phyloP scores from a whole-genome alignment of 2,888 invertebrate species.

The Tuta absoluta region DNA sequence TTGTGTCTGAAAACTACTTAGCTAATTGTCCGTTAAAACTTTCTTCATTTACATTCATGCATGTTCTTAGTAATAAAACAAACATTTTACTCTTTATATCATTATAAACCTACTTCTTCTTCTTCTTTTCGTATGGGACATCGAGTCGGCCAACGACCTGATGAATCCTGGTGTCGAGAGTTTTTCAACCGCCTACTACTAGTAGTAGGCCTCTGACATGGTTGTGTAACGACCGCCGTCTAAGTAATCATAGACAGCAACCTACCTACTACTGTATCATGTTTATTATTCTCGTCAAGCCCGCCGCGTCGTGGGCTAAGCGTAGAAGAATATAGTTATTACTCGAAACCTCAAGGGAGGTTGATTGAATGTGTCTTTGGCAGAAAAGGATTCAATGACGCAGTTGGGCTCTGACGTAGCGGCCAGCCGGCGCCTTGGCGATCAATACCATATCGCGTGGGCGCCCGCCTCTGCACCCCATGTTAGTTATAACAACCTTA shows the following conservation, averaged over 20 bases:
- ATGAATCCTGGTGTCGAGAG: too few relatives aligned
- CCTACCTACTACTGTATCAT: not conserved
- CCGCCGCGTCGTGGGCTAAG: not conserved
- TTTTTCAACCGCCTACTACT: too few relatives aligned
- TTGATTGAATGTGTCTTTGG: slow-evolving; percentile 46
- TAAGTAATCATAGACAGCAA: too few relatives aligned
- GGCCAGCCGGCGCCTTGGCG: slow-evolving; percentile 59
- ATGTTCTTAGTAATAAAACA: not conserved
- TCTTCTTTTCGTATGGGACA: too few relatives aligned
- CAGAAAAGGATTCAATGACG: slow-evolving; percentile 62
- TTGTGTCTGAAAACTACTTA: slow-evolving; percentile 3
- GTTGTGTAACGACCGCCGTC: too few relatives aligned
- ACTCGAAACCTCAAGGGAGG: slow-evolving; percentile 42
- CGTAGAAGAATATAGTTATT: slow-evolving; percentile 5
- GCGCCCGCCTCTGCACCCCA: slow-evolving; percentile 56
- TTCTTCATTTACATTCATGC: slow-evolving; percentile 25
- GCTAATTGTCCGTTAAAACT: slow-evolving; percentile 20
- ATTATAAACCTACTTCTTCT: not conserved
- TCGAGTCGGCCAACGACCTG: too few relatives aligned
- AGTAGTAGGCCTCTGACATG: too few relatives aligned
- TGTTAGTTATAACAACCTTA: slow-evolving; percentile 47
- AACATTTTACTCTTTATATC: too few relatives aligned
- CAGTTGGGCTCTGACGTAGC: slow-evolving; percentile 64
- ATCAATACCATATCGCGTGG: slow-evolving; percentile 69
- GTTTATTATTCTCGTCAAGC: not conserved